These are phyloP conservation scores for Apoda limacodes DNA, from an alignment of 2,888 invertebrate species.

Conservation along the genomic window DNA sequence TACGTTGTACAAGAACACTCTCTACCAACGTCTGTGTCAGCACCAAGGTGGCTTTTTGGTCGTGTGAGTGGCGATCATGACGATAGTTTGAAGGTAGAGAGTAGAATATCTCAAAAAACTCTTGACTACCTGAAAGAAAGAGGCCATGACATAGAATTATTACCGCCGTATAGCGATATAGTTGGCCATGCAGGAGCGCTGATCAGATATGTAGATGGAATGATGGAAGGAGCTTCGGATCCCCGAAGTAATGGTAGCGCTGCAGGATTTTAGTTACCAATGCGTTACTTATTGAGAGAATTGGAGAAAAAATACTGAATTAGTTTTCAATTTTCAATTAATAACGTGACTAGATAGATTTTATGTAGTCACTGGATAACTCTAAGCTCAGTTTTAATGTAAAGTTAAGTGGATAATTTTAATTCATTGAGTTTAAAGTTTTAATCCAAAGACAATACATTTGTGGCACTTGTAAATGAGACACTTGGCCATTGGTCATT, in stretches of 20 bases:
- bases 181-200: slow-evolving; percentile 50
- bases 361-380: too few relatives aligned
- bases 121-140: slow-evolving; percentile 36
- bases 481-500: too few relatives aligned
- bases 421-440: too few relatives aligned
- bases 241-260: slow-evolving; percentile 49
- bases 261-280: slow-evolving; percentile 45
- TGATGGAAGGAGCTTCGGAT: slow-evolving; percentile 53
- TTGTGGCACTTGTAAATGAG: too few relatives aligned
- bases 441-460: too few relatives aligned
- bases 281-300: too few relatives aligned
- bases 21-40: slow-evolving; percentile 38
- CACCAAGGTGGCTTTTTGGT: slow-evolving; percentile 52
- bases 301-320: too few relatives aligned
- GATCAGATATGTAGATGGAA: slow-evolving; percentile 43
- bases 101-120: slow-evolving; percentile 38
- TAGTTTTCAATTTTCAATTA: too few relatives aligned
- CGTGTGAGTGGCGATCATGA: slow-evolving; percentile 25
- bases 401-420: too few relatives aligned
- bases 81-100: slow-evolving; percentile 35
- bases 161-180: slow-evolving; percentile 31
- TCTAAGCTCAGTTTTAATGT: too few relatives aligned
- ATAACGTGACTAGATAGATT: too few relatives aligned
- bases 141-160: slow-evolving; percentile 37
- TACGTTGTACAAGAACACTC: slow-evolving; percentile 43